A percentile compares a stretch with the other conserved stretches of the same genome.
Conservation (phyloP, 2,888 invertebrate species). For the Prosapia bicincta region DNA sequence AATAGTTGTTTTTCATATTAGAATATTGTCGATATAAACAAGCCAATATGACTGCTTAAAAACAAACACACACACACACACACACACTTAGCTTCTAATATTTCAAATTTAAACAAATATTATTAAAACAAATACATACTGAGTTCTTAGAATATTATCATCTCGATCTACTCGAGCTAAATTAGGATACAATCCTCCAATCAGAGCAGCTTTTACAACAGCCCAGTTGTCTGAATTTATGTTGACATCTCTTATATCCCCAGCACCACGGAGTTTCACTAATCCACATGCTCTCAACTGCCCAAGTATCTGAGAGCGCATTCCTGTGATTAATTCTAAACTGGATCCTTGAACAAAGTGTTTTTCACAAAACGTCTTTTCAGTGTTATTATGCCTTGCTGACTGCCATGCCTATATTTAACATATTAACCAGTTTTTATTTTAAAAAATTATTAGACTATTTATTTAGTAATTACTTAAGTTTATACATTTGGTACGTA, state of each 20-base stretch:
- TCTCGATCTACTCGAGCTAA: constrained; percentile 70
- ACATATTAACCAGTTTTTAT: too few relatives aligned
- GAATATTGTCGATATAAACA: too few relatives aligned
- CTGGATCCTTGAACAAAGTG: constrained; percentile 74
- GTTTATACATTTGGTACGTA: too few relatives aligned
- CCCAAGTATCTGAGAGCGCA: constrained; percentile 77
- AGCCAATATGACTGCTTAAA: too few relatives aligned
- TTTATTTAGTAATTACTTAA: too few relatives aligned
- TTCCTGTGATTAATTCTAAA: constrained; percentile 88
- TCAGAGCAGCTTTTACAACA: constrained; percentile 84
- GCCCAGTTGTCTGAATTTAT: constrained; percentile 83
- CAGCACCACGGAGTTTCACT: constrained; percentile 58
- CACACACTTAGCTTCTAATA: too few relatives aligned
- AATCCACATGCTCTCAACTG: constrained; percentile 74
- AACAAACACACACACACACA: too few relatives aligned
- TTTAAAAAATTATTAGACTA: too few relatives aligned
- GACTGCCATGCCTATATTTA: constrained; percentile 48
- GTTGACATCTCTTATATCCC: constrained; percentile 76
- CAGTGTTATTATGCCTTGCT: constrained; percentile 58
- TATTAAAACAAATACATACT: constrained; percentile 47
- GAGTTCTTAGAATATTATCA: constrained; percentile 58
- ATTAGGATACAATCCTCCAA: constrained; percentile 88
- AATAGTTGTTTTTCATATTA: too few relatives aligned
- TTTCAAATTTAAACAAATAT: too few relatives aligned
- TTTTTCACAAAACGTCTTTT: constrained; percentile 67